phyloP scores from a whole-genome alignment of 2,888 invertebrate genomes.

The Hylaea fasciaria region DNA sequence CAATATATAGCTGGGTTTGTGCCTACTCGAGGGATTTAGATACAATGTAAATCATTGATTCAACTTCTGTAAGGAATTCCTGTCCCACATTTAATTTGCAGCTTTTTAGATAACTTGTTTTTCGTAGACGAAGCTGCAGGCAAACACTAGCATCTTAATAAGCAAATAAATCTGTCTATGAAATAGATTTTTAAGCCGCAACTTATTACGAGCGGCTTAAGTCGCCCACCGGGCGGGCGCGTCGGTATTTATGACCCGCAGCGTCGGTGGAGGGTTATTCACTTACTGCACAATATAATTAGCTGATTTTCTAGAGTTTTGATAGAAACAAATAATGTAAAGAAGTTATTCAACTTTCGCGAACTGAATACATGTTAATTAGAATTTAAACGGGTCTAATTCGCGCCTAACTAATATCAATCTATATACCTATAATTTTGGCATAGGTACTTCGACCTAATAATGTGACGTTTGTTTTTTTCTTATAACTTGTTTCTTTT shows the following conservation, averaged over 20 bases:
- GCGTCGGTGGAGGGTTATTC: slow-evolving; percentile 24
- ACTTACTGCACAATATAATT: neutral
- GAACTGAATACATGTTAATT: too few relatives aligned
- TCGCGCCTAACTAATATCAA: too few relatives aligned
- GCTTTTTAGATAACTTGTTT: neutral
- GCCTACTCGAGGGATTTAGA: too few relatives aligned
- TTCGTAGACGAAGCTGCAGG: neutral
- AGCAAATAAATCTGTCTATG: slow-evolving; percentile 20
- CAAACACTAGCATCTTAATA: neutral
- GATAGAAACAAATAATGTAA: neutral
- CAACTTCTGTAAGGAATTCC: too few relatives aligned
- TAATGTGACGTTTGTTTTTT: too few relatives aligned
- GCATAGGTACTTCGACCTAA: too few relatives aligned
- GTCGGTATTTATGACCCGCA: slow-evolving; percentile 55
- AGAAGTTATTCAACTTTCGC: too few relatives aligned
- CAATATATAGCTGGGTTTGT: too few relatives aligned
- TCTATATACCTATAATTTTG: too few relatives aligned
- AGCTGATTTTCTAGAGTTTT: slow-evolving; percentile 1
- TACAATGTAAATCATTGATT: too few relatives aligned
- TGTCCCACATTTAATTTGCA: neutral
- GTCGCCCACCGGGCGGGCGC: slow-evolving; percentile 46
- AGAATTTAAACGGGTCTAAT: too few relatives aligned
- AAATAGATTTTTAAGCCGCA: slow-evolving; percentile 34
- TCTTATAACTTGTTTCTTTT: too few relatives aligned
- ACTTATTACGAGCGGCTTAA: slow-evolving; percentile 50